These are phyloP conservation scores for Antechinus stuartii DNA, from an alignment of 2,113 vertebrate species.

Conservation along the genomic window DNA sequence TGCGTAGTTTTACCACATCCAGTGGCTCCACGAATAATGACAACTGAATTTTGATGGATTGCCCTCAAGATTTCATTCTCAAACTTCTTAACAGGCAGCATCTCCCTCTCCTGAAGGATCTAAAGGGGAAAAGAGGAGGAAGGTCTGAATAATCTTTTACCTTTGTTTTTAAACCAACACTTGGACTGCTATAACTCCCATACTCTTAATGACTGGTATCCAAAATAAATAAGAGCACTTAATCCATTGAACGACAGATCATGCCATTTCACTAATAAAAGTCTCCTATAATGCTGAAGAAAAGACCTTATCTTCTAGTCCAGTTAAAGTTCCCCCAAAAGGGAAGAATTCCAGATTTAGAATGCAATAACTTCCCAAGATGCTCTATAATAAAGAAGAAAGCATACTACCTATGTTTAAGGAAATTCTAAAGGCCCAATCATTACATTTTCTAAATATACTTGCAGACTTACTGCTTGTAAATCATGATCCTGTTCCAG, in stretches of 20 bases:
- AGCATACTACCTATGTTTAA: neutral
- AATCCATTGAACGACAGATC: neutral
- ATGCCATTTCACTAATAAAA: constrained; percentile 3
- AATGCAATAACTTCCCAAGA: neutral
- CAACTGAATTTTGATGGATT: constrained; percentile 88
- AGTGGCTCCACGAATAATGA: constrained; percentile 96
- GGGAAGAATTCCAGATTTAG: neutral
- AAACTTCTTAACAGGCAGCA: constrained; percentile 94
- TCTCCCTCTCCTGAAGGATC: constrained; percentile 88
- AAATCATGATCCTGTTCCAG: constrained; percentile 90
- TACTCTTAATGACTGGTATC: neutral
- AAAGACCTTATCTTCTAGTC: neutral
- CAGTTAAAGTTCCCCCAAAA: neutral
- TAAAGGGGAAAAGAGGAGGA: constrained; percentile 69
- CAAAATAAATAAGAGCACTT: constrained; percentile 8
- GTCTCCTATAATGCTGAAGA: constrained; percentile 1
- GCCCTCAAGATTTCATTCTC: constrained; percentile 90
- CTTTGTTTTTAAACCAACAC: neutral
- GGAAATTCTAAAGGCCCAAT: neutral
- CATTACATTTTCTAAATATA: neutral
- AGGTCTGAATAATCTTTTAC: neutral
- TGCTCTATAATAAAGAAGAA: neutral
- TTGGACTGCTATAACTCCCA: neutral
- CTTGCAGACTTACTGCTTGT: constrained; percentile 85
- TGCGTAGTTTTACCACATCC: constrained; percentile 99